Conservation (phyloP, 2,797 vertebrate species). For the Betta splendens region DNA sequence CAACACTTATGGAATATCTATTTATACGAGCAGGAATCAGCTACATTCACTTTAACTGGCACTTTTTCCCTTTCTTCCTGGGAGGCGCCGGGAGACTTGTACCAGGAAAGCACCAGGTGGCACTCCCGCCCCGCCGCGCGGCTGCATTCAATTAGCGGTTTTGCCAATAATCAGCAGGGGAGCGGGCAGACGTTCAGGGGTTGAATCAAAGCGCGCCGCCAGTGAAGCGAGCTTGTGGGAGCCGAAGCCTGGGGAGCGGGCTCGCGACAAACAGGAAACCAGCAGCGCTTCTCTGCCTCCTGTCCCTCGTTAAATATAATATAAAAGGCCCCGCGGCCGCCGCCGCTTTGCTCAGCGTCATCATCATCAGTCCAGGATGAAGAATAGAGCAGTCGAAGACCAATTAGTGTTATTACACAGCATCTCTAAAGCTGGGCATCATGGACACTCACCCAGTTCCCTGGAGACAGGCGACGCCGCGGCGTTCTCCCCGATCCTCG, state of each 20-base stretch:
- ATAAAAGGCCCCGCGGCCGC: too few species aligned
- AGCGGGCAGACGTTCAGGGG: constrained; percentile 52
- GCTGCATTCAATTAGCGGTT: constrained; percentile 73
- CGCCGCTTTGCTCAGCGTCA: background rate
- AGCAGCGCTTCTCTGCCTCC: too few species aligned
- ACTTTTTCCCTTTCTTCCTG: too few species aligned
- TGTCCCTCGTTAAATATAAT: too few species aligned
- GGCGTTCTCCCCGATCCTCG: constrained; percentile 94
- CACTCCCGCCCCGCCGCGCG: constrained; percentile 44
- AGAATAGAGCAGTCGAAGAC: background rate
- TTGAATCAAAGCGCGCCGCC: constrained; percentile 64
- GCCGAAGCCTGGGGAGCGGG: constrained; percentile 43
- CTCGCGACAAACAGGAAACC: constrained; percentile 23
- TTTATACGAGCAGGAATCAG: background rate
- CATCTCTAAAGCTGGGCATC: too few species aligned
- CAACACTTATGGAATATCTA: background rate
- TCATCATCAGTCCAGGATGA: background rate
- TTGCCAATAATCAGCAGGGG: constrained; percentile 59
- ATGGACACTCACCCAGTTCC: constrained; percentile 89
- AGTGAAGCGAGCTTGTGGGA: constrained; percentile 57
- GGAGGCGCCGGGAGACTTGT: constrained; percentile 18
- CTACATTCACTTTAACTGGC: too few species aligned
- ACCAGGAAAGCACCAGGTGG: constrained; percentile 39
- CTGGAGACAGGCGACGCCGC: constrained; percentile 93
- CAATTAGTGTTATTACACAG: too few species aligned